Conservation (phyloP, 2,797 vertebrate species). For the Coregonus sp. region DNA sequence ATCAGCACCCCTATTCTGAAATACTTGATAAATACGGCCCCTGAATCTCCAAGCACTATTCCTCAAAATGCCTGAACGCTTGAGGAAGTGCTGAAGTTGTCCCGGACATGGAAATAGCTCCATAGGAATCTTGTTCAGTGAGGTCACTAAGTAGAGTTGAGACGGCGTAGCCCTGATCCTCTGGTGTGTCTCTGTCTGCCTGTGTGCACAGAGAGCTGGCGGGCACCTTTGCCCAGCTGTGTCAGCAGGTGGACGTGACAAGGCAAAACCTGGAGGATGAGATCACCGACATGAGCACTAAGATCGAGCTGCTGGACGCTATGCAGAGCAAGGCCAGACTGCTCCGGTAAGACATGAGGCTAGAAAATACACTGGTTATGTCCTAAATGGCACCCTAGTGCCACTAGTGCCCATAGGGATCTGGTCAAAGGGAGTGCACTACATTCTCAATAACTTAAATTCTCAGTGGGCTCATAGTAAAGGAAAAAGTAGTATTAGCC, state of each 20-base stretch:
- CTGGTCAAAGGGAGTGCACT: background rate
- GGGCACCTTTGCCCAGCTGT: slow-evolving; percentile 91
- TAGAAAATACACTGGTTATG: background rate
- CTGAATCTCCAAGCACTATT: too few relatives aligned
- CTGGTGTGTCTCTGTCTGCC: background rate
- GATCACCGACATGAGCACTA: slow-evolving; percentile 86
- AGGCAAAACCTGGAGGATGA: slow-evolving; percentile 93
- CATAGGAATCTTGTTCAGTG: too few relatives aligned
- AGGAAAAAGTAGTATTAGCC: too few relatives aligned
- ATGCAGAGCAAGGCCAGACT: slow-evolving; percentile 95
- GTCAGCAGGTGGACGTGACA: slow-evolving; percentile 95
- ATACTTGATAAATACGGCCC: too few relatives aligned
- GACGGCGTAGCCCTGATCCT: too few relatives aligned
- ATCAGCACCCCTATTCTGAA: too few relatives aligned
- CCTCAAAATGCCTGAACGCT: too few relatives aligned
- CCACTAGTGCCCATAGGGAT: background rate
- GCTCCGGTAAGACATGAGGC: slow-evolving; percentile 79
- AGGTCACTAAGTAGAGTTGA: too few relatives aligned
- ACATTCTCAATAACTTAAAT: background rate
- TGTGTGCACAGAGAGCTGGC: slow-evolving; percentile 83
- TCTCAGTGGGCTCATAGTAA: background rate
- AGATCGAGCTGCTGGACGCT: slow-evolving; percentile 88
- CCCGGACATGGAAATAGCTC: too few relatives aligned
- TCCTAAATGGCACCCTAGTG: too few relatives aligned
- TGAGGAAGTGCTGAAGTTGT: too few relatives aligned